A percentile compares a stretch with the other conserved stretches of the same genome.
These are phyloP conservation scores for Poeciliopsis retropinna DNA, from an alignment of 2,113 vertebrate genomes.

Conservation along the genomic window DNA sequence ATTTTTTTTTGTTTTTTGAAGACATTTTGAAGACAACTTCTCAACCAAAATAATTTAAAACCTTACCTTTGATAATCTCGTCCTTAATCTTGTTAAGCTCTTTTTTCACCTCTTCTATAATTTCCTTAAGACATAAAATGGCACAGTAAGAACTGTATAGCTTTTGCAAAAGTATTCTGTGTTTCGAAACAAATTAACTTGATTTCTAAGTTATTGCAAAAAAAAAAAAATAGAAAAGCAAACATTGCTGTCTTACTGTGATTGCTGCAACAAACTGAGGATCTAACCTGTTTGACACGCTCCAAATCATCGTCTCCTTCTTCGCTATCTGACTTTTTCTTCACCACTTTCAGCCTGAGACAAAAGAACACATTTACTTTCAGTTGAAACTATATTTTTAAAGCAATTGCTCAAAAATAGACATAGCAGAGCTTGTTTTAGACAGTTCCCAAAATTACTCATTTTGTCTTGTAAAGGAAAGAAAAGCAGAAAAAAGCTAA, in stretches of 20 bases:
- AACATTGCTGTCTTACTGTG: too few species aligned
- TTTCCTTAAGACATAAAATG: constrained; percentile 75
- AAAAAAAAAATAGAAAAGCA: too few species aligned
- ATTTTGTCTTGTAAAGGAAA: too few species aligned
- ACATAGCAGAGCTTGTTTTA: not conserved
- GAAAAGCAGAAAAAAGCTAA: too few species aligned
- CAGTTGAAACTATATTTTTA: not conserved
- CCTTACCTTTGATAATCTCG: constrained; percentile 86
- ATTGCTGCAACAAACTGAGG: not conserved
- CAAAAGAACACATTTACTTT: not conserved
- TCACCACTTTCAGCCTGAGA: constrained; percentile 77
- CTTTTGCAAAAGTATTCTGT: not conserved
- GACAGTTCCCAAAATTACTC: not conserved
- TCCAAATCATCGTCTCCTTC: constrained; percentile 75
- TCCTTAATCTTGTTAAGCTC: constrained; percentile 89
- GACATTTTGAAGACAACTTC: too few species aligned
- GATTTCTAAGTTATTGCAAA: too few species aligned
- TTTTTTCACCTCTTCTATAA: constrained; percentile 85
- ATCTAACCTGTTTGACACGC: constrained; percentile 84
- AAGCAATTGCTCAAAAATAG: not conserved
- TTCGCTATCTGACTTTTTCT: constrained; percentile 61
- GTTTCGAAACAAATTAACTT: too few species aligned
- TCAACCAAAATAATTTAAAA: not conserved
- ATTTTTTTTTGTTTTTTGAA: too few species aligned
- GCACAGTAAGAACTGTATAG: not conserved